Conservation (phyloP, 2,797 vertebrate genomes). For the Carapus acus region DNA sequence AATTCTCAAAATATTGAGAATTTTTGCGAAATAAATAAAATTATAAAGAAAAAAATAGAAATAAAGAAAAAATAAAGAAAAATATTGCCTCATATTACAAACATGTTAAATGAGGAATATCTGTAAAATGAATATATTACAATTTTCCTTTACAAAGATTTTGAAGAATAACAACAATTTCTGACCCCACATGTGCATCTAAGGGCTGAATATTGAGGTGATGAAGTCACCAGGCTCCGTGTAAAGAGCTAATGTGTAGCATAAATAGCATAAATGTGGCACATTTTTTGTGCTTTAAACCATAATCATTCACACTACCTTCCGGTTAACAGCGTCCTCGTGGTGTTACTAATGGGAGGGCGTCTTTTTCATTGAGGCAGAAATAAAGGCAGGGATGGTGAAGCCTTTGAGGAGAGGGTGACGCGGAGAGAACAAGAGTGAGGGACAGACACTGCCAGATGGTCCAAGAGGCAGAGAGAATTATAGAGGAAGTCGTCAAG, state of each 20-base stretch:
- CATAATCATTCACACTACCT: constrained; percentile 22
- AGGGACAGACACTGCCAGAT: constrained; percentile 31
- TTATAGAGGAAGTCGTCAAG: constrained; percentile 28
- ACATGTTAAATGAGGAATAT: too few species aligned
- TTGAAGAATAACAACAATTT: too few species aligned
- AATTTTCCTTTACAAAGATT: too few species aligned
- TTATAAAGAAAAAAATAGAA: too few species aligned
- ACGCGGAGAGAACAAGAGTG: constrained; percentile 31
- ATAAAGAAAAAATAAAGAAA: too few species aligned
- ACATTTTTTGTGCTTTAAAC: constrained; percentile 16
- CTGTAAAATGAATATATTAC: too few species aligned
- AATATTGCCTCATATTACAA: too few species aligned
- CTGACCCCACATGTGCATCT: too few species aligned
- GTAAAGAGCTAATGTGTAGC: constrained; percentile 15
- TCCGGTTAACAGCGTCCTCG: constrained; percentile 51
- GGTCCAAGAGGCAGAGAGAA: constrained; percentile 32
- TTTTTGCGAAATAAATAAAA: too few species aligned
- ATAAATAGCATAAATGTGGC: constrained; percentile 14
- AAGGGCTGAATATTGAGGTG: too few species aligned
- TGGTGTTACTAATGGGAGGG: constrained; percentile 69
- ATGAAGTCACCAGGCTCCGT: constrained; percentile 17
- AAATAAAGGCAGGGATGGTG: constrained; percentile 38
- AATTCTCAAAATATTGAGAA: too few species aligned
- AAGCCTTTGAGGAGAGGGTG: constrained; percentile 24
- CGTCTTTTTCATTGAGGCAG: constrained; percentile 73